Evolutionary conservation across 2,888 invertebrate species (phyloP).

Genomic region (Tachina grossa): DNA sequence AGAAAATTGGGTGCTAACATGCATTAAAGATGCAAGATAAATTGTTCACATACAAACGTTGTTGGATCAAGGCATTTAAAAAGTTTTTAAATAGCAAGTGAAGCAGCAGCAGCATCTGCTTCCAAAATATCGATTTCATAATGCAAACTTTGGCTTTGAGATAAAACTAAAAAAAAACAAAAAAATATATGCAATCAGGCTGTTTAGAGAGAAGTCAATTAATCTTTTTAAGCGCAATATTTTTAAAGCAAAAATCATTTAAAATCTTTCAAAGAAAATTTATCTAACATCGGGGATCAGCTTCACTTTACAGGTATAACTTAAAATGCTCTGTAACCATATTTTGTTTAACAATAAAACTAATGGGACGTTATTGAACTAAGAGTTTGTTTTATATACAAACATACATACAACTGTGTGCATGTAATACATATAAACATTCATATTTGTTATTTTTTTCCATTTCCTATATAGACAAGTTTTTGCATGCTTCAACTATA

Average conservation of each 20-base stretch:
- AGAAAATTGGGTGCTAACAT: conserved; percentile 70
- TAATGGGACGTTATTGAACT: conserved; percentile 62
- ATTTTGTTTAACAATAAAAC: conserved; percentile 26
- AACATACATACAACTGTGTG: too few relatives aligned
- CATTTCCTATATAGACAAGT: conserved; percentile 62
- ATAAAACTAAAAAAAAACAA: too few relatives aligned
- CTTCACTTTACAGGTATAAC: neutral
- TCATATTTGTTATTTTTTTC: conserved; percentile 8
- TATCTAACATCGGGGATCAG: neutral
- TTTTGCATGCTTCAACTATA: conserved; percentile 62
- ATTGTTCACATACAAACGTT: conserved; percentile 39
- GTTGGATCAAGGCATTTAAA: conserved; percentile 36
- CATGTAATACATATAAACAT: neutral
- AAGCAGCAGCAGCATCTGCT: neutral
- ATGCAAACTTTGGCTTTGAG: neutral
- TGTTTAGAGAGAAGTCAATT: too few relatives aligned
- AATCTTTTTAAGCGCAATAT: too few relatives aligned
- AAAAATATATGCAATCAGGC: too few relatives aligned
- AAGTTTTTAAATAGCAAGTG: conserved; percentile 36
- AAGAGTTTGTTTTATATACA: neutral
- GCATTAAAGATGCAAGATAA: conserved; percentile 58
- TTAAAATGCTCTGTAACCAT: neutral
- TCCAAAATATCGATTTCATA: conserved; percentile 26
- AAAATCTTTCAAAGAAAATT: neutral
- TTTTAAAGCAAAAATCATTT: neutral